Conservation (phyloP, 2,888 invertebrate species). For the Lycaena phlaeas region DNA sequence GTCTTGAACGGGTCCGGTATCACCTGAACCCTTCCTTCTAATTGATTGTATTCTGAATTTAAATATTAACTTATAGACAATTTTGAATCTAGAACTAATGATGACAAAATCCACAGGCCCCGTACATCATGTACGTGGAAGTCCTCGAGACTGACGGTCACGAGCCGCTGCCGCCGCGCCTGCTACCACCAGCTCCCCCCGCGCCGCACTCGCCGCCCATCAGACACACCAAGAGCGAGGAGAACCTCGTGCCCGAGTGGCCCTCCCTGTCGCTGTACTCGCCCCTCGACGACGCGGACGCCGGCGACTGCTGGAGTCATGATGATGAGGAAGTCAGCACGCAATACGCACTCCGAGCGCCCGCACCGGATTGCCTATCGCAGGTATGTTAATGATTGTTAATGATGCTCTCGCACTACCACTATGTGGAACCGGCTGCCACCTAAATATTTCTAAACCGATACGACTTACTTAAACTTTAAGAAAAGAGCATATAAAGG, state of each 20-base stretch:
- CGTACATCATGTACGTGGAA: slow-evolving; percentile 98
- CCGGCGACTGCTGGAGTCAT: slow-evolving; percentile 92
- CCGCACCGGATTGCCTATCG: slow-evolving; percentile 77
- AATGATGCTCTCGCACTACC: no score
- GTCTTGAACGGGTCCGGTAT: no score
- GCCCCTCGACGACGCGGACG: slow-evolving; percentile 46
- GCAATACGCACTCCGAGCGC: slow-evolving; percentile 43
- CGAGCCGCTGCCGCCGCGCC: slow-evolving; percentile 91
- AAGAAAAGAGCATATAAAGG: no score
- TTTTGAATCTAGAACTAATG: no score
- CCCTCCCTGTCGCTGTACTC: slow-evolving; percentile 60
- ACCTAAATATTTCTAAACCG: no score
- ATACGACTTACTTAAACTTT: no score
- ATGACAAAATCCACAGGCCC: no score
- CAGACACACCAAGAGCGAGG: slow-evolving; percentile 94
- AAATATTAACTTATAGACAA: no score
- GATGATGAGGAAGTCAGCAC: slow-evolving; percentile 91
- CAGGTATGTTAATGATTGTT: slow-evolving; percentile 72
- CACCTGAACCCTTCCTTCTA: no score
- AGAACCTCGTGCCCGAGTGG: slow-evolving; percentile 81
- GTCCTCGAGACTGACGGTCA: slow-evolving; percentile 85
- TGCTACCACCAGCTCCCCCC: slow-evolving; percentile 83
- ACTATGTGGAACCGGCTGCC: no score
- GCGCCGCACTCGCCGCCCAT: slow-evolving; percentile 79
- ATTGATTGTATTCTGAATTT: no score